A percentile compares a stretch with the other conserved stretches of the same genome.
These are phyloP conservation scores for Anaspis maculata DNA, from an alignment of 2,888 invertebrate genomes.

Conservation along the genomic window DNA sequence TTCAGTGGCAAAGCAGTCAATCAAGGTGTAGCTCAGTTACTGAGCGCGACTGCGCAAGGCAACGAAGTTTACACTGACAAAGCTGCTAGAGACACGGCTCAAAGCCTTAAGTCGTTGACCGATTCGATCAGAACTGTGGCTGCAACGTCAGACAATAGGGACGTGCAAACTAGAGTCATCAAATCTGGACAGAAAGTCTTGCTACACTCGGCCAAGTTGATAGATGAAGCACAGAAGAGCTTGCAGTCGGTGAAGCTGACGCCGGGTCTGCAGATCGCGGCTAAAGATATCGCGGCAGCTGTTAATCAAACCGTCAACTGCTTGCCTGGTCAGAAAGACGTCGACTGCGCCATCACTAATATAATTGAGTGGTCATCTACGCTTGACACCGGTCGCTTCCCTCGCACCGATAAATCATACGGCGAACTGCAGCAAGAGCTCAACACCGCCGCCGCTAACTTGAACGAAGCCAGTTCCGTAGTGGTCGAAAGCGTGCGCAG, in stretches of 20 bases:
- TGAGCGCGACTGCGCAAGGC: constrained; percentile 76
- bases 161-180: constrained; percentile 50
- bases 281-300: constrained; percentile 56
- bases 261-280: constrained; percentile 62
- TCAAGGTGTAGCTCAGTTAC: constrained; percentile 74
- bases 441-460: constrained; percentile 71
- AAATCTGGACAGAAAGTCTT: constrained; percentile 73
- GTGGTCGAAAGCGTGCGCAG: constrained; percentile 71
- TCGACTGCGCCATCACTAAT: constrained; percentile 80
- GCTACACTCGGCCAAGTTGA: constrained; percentile 64
- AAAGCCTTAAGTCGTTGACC: constrained; percentile 64
- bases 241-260: constrained; percentile 58
- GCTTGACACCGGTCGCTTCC: constrained; percentile 66
- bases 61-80: constrained; percentile 74
- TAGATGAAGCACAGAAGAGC: constrained; percentile 75
- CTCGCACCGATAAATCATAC: constrained; percentile 63
- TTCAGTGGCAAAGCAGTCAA: constrained; percentile 67
- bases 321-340: constrained; percentile 77
- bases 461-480: constrained; percentile 76
- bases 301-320: constrained; percentile 69
- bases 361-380: constrained; percentile 71
- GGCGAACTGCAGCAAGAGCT: constrained; percentile 79
- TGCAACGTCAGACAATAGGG: constrained; percentile 56
- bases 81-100: constrained; percentile 74
- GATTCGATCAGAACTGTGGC: constrained; percentile 62